These are phyloP conservation scores for Dreissena rostriformis DNA, from an alignment of 1,140 invertebrate genomes.

Conservation along the genomic window DNA sequence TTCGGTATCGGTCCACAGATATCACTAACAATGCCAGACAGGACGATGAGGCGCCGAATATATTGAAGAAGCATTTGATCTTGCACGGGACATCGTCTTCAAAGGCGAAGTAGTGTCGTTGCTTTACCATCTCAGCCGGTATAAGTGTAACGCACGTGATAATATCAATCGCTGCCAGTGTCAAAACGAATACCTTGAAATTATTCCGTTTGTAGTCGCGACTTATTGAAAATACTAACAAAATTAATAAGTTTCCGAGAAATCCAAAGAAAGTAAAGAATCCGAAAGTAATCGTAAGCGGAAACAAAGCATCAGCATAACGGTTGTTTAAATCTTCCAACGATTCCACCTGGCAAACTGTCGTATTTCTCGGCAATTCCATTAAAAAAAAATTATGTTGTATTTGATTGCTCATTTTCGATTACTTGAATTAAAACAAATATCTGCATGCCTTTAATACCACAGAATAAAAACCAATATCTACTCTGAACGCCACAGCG, in stretches of 20 bases:
- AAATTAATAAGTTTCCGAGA: constrained; percentile 31
- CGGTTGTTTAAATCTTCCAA: constrained; percentile 18
- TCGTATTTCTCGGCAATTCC: no score
- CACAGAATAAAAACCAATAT: no score
- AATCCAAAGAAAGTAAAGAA: constrained; percentile 26
- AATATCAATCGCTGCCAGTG: constrained; percentile 35
- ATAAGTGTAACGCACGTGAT: constrained; percentile 31
- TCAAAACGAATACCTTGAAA: constrained; percentile 53
- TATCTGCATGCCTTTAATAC: no score
- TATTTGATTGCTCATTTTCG: no score
- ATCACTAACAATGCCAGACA: constrained; percentile 27
- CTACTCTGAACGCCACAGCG: no score
- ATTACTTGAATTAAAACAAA: no score
- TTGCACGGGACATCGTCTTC: constrained; percentile 24
- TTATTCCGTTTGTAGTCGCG: constrained; percentile 37
- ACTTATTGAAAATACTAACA: constrained; percentile 35
- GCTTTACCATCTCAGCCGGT: constrained; percentile 49
- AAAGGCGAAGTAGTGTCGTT: constrained; percentile 41
- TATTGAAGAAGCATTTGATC: constrained; percentile 49
- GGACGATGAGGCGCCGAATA: constrained; percentile 15
- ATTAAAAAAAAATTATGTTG: no score
- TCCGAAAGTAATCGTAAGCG: constrained; percentile 32
- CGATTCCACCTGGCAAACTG: not conserved
- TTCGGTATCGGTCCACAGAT: constrained; percentile 38
- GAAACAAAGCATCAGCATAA: constrained; percentile 29